Conservation (phyloP, 1,140 invertebrate species). For the Platorchestia sp. region DNA sequence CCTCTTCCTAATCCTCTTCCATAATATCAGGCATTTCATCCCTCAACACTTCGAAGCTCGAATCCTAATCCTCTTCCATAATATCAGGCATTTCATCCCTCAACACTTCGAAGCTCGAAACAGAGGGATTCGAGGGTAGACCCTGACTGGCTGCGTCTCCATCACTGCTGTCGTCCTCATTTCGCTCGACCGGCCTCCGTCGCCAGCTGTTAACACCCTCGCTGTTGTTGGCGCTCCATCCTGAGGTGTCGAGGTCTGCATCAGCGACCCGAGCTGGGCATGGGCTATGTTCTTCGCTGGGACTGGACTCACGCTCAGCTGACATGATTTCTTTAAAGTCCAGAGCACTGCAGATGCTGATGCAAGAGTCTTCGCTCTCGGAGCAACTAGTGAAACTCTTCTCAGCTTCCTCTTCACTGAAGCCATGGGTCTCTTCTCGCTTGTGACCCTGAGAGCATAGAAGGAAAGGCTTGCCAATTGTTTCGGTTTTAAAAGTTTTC, state of each 20-base stretch:
- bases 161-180: not conserved
- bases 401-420: not conserved
- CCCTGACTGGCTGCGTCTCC: not conserved
- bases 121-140: not conserved
- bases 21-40: not conserved
- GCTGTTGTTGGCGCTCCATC: not conserved
- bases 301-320: not conserved
- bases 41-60: not conserved
- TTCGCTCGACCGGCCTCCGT: not conserved
- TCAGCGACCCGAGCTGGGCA: not conserved
- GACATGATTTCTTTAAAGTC: not conserved
- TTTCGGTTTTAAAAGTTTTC: not conserved
- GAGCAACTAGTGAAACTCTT: constrained; percentile 20
- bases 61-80: not conserved
- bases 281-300: not conserved
- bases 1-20: not conserved
- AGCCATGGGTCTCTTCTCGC: not conserved
- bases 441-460: not conserved
- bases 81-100: not conserved
- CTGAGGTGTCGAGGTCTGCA: not conserved
- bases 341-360: not conserved
- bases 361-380: not conserved
- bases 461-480: not conserved
- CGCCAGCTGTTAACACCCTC: not conserved
- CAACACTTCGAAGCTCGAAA: not conserved